phyloP scores from a whole-genome alignment of 2,888 invertebrate genomes.

The Sinelater perroti region DNA sequence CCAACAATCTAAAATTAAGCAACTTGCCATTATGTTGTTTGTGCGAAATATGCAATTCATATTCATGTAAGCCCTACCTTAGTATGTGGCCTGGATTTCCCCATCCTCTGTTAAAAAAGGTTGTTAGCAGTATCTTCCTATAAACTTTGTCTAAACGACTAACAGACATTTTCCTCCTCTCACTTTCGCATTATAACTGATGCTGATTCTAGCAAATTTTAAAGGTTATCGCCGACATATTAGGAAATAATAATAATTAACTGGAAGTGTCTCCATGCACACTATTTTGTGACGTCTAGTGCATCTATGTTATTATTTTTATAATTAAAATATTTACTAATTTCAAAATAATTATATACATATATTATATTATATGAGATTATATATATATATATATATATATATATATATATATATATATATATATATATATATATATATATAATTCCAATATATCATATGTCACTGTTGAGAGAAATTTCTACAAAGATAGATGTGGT shows the following conservation, averaged over 20 bases:
- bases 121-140: conserved; percentile 84
- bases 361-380: no score
- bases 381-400: no score
- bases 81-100: conserved; percentile 91
- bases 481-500: no score
- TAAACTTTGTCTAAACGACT: conserved; percentile 79
- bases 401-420: no score
- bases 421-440: no score
- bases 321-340: not conserved
- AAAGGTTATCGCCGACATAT: not conserved
- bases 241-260: not conserved
- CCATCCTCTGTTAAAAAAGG: conserved; percentile 97
- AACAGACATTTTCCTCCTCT: conserved; percentile 50
- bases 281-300: no score
- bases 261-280: not conserved
- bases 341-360: not conserved
- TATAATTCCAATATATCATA: no score
- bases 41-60: no score
- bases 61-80: conserved; percentile 65
- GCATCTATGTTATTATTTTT: not conserved
- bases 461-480: no score
- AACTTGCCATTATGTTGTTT: conserved; percentile 11
- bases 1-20: conserved; percentile 76
- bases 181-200: not conserved
- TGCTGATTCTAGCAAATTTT: not conserved